These are phyloP conservation scores for Tipula unca DNA, from an alignment of 2,888 invertebrate species.

Conservation along the genomic window DNA sequence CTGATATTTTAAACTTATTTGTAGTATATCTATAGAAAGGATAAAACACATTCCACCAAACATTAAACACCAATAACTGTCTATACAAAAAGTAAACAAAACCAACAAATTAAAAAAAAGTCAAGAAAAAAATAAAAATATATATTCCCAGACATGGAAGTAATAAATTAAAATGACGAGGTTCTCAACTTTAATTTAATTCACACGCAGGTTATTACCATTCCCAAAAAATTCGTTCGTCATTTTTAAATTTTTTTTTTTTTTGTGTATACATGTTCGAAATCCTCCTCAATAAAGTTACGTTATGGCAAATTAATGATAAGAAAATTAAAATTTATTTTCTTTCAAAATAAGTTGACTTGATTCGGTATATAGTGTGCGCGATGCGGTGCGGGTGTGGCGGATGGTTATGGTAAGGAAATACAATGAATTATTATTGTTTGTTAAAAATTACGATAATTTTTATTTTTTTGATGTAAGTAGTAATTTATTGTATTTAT, in stretches of 20 bases:
- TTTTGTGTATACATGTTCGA: background rate
- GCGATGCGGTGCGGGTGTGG: background rate
- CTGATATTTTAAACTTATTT: no score
- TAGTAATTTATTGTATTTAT: background rate
- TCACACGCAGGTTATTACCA: slow-evolving; percentile 14
- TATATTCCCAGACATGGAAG: background rate
- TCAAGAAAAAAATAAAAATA: background rate
- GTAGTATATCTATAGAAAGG: no score
- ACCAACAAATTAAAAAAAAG: background rate
- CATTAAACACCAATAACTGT: background rate
- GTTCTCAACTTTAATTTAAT: background rate
- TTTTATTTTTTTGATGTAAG: background rate
- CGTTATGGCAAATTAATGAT: background rate
- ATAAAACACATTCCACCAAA: background rate
- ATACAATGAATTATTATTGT: background rate
- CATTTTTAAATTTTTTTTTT: background rate
- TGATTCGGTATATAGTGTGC: background rate
- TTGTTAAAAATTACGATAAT: background rate
- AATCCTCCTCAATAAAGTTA: background rate
- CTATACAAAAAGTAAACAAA: background rate
- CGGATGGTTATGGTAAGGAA: background rate
- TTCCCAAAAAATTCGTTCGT: background rate
- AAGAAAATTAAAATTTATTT: slow-evolving; percentile 8
- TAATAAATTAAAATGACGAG: background rate
- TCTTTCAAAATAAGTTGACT: background rate